Base-by-base conservation (phyloP, 2,888 invertebrate species). In the Brenthis ino region DNA sequence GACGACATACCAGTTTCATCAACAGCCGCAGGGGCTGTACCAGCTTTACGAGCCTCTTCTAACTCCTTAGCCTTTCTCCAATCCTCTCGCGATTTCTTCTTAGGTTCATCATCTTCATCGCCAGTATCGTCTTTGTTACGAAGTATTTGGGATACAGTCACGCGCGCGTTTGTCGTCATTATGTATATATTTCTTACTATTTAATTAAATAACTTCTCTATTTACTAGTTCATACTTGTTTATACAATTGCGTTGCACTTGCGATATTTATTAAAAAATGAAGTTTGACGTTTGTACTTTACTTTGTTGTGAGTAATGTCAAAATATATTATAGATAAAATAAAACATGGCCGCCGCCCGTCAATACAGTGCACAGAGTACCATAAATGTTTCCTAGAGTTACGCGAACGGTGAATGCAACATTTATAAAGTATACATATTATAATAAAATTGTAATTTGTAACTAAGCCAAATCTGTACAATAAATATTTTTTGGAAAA, bases 21-120 rank as follows among this genome's bases (percentile, higher is more conserved):
- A 0, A 96, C 96, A 77, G 98, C 98, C 74, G 98, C 98, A 14
- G 98, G 98, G 3, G 98, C 98, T 79, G 98, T 98, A 82, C 98
- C 98, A 75, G 98, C 98, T 93, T 98, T 99, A 80, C 99, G 94
- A 12, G 99, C 99, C 87, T 99, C 99, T 88, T 99, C 99, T 67
- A 99, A 91, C 86, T 99, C 99, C 85, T 99, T 99, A 20, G 98
- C 98, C 85, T 99, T 99, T 53, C 98, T 94, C 98, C 98, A 99
- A 85, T 99, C 99, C 85, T 99, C 99, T 54, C 98, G 94, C 2
- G 97, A 96, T 85, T 97, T 96, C 84, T 96, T 97, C 83, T 96
- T 96, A 0, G 96, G 96, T 80, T 96, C 97, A 77, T 95, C 96
- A 77, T 96, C 95, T 64, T 93, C 93, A 8, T 91, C 93, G 57